These are phyloP conservation scores for Octodonta nipae DNA, from an alignment of 2,888 invertebrate species.

Conservation along the genomic window DNA sequence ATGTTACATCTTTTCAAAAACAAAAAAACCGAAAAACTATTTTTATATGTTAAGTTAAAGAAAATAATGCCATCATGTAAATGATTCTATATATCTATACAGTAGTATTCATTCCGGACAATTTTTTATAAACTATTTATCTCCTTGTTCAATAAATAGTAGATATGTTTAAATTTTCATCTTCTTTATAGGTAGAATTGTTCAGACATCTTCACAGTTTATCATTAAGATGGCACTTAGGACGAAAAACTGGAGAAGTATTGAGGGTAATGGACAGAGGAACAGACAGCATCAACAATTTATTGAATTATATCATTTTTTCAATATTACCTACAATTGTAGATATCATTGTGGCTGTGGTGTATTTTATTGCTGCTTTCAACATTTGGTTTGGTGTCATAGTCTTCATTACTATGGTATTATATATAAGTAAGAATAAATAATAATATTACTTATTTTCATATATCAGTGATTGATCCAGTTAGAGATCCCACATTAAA, in stretches of 20 bases:
- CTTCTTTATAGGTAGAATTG: slow-evolving; percentile 52
- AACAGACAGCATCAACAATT: slow-evolving; percentile 87
- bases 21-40: too few relatives aligned
- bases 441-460: too few relatives aligned
- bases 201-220: slow-evolving; percentile 80
- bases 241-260: slow-evolving; percentile 93
- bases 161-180: background rate
- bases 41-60: too few relatives aligned
- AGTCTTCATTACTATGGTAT: slow-evolving; percentile 81
- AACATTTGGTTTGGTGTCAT: slow-evolving; percentile 92
- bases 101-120: too few relatives aligned
- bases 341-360: slow-evolving; percentile 82
- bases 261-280: slow-evolving; percentile 93
- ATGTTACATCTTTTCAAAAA: too few relatives aligned
- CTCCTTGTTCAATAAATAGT: too few relatives aligned
- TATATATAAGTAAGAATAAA: slow-evolving; percentile 83
- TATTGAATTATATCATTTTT: slow-evolving; percentile 84
- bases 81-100: too few relatives aligned
- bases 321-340: slow-evolving; percentile 85
- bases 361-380: slow-evolving; percentile 77
- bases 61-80: too few relatives aligned
- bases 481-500: too few relatives aligned
- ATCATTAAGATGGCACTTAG: slow-evolving; percentile 88
- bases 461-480: too few relatives aligned
- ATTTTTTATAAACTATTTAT: too few relatives aligned